Evolutionary conservation across 2,888 invertebrate genomes (phyloP), one percentile per base, ranked within the genome.

Genomic region (Artemia sinica): DNA sequence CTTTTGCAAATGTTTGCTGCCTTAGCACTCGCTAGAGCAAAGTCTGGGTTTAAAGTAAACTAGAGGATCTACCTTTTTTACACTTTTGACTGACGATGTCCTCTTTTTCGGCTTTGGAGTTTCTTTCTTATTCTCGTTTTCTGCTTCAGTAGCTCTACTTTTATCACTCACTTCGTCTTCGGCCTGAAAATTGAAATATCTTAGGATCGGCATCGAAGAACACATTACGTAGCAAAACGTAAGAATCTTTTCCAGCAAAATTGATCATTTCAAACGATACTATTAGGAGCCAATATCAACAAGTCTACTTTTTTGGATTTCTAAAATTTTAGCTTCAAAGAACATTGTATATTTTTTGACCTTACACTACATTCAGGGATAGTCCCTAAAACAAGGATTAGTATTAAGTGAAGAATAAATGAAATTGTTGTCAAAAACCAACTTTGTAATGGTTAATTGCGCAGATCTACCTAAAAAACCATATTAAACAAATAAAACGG

Each of bases 51-150:
- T 41, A 41, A 41, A 12, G 66, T 28, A 9, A n/a, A 65, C 12
- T 48, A 65, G 8, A 13, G 9, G 50, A 65, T 49, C 48, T 67
- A 69, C 69, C 65, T 69, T 69, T 49, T 63, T 67, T 65, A 67
- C 65, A 13, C 69, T 67, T 52, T 69, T 69, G 7, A 67, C 28
- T 63, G 63, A 67, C 49, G 49, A 65, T 28, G 67, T 69, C 58
- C 52, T 65, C 49, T 69, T 69, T 48, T 69, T 69, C 1, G 67
- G 63, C 11, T 51, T 63, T 14, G 67, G 67, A 49, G 58, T 49
- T 49, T 69, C 67, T 50, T 67, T 66, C 67, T 69, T 69, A 3
- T 67, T 49, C 51, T 67, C 51, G 12, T 49, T 50, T 14, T 58
- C n/a, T 41, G 67, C 69, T 50, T 69, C 69, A 49, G 65, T 65